Evolutionary conservation across 2,113 vertebrate genomes (phyloP), one percentile per base, ranked within the genome.

Genomic region (Heterochromis multidens): DNA sequence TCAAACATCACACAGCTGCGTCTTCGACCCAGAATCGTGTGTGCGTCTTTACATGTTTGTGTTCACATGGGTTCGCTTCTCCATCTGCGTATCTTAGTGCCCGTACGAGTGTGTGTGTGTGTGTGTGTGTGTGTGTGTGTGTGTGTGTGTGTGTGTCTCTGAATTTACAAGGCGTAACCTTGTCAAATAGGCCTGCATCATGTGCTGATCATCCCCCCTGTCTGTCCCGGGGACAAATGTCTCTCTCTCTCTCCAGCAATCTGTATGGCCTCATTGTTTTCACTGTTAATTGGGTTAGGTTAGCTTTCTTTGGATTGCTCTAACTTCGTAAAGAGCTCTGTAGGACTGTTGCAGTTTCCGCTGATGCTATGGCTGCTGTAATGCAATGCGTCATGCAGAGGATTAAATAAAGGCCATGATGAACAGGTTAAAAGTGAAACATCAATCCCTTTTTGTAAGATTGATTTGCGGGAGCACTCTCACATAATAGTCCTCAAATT

Each of bases 151-250:
- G 54, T 79, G 62, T 81, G n/a, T 72, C 14, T 88, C 79, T 84
- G 81, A 54, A 35, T 77, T 88, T 86, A 88, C 80, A 81, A 89
- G 67, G 83, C 88, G 7, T 85, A 86, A 82, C 93, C 67, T 86
- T 93, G 91, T 94, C 88, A 40, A 91, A 90, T 83, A 46, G 85
- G 79, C 80, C 87, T n/a, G 54, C 84, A 93, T 94, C 94, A 94
- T 95, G 94, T 94, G 94, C 91, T 93, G 93, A 93, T 94, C 94
- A 92, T 86, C 62, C 88, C 87, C 86, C 80, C 46, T 54, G 23
- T 82, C 72, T 86, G 81, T 91, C 91, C 86, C 77, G 19, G 11
- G 87, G 89, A 90, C 83, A 88, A 84, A 80, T 27, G 56, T 84
- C 29, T 82, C 61, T 35, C 35, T 80, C 61, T 86, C 29, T 87